Evolutionary conservation across 1,140 invertebrate species (phyloP).

Genomic region (Halotydeus destructor): DNA sequence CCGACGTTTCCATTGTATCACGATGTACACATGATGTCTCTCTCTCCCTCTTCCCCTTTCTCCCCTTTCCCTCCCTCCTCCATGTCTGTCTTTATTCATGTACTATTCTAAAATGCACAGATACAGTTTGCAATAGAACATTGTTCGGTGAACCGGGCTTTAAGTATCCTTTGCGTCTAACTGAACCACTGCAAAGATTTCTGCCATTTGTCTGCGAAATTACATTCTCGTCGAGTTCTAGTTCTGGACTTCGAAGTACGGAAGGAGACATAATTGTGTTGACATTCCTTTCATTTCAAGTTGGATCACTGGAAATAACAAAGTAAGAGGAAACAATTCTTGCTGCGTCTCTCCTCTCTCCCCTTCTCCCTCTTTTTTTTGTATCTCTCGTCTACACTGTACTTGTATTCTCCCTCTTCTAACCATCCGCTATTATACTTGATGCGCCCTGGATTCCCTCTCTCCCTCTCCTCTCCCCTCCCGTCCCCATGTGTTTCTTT

Average conservation of each 20-base stretch:
- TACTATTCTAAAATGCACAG: background rate
- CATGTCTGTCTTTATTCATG: background rate
- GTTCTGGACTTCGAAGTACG: constrained; percentile 9
- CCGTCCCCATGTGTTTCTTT: too few relatives aligned
- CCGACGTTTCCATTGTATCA: too few relatives aligned
- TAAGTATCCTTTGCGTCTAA: constrained; percentile 17
- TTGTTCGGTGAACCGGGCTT: constrained; percentile 13
- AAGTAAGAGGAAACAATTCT: too few relatives aligned
- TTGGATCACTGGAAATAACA: constrained; percentile 12
- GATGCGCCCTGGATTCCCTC: too few relatives aligned
- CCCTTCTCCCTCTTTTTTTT: too few relatives aligned
- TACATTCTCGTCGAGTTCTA: constrained; percentile 15
- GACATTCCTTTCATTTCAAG: constrained; percentile 17
- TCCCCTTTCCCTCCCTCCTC: background rate
- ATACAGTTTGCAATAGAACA: constrained; percentile 17
- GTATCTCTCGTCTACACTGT: too few relatives aligned
- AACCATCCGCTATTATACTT: too few relatives aligned
- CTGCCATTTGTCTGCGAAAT: constrained; percentile 15
- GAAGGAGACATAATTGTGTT: constrained; percentile 16
- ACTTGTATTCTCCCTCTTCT: too few relatives aligned
- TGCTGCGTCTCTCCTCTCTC: too few relatives aligned
- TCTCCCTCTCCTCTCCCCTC: too few relatives aligned
- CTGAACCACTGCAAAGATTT: constrained; percentile 15
- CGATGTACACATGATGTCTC: too few relatives aligned
- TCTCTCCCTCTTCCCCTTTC: constrained; percentile 3